Base-by-base conservation (phyloP, 92 coral and sea anemone species). In the Diadumene lineata region DNA sequence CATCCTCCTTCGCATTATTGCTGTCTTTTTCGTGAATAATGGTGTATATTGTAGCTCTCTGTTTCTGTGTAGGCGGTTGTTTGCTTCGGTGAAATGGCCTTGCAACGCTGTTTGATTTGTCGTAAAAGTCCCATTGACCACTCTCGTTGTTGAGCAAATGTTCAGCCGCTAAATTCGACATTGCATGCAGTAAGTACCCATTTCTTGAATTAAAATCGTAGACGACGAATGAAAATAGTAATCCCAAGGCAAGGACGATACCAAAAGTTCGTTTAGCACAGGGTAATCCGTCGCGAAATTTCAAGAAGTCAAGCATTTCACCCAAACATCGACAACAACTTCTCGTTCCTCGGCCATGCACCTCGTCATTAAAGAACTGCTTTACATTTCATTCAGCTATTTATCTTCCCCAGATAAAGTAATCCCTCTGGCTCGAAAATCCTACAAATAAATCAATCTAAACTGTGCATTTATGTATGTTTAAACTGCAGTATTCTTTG, bases 201-300 rank as follows among this genome's bases (percentile, higher is more conserved):
- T 67, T 67, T 57, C 76, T 78, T n/a, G 75, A 78, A 56, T 43
- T 31, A 60, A 55, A 78, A 19, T 78, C 89, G 60, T 79, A 85
- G 38, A 85, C 75, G 19, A 79, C 60, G 69, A 73, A 79, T 13
- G 79, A 46, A 56, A 60, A 64, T 19, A 69, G 70, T 2, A 78
- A 31, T 34, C 85, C 85, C 66, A 77, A 69, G 60, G 60, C 38
- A 32, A 85, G 28, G 34, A 85, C 25, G 26, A 74, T 33, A 31
- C 82, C 77, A 75, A 85, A 85, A 34, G 72, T 79, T 43, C 89
- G 89, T 66, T 85, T 79, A 16, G 85, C 71, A 56, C 81, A 77
- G 13, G 78, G 73, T 74, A 85, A 63, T 60, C 70, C 75, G 76
- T 85, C 89, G 80, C 76, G 79, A 66, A 85, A 84, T 68, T 31